Evolutionary conservation across 2,797 vertebrate species (phyloP).

Genomic region (Paratrypauchen microcephalus): DNA sequence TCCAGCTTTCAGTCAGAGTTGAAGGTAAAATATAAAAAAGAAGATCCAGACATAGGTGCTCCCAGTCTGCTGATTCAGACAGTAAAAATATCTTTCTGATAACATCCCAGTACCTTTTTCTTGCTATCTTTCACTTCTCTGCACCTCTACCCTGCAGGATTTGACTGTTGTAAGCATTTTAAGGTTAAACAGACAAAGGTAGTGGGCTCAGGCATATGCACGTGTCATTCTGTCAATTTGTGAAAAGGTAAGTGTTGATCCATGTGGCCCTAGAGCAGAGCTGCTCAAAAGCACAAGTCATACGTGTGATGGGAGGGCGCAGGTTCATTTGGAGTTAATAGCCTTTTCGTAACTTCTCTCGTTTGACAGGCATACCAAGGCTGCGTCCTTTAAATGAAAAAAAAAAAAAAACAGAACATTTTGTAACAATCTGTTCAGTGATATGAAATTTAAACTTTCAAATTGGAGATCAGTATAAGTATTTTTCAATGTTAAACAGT

Average conservation of each 20-base stretch:
- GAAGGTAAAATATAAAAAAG: conserved; percentile 6
- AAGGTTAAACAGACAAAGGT: conserved; percentile 13
- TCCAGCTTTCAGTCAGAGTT: conserved; percentile 13
- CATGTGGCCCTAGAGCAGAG: background rate
- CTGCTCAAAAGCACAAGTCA: background rate
- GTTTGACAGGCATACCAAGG: background rate
- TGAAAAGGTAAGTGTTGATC: conserved; percentile 14
- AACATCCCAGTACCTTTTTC: conserved; percentile 4
- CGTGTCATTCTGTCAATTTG: conserved; percentile 12
- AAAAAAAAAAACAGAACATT: background rate
- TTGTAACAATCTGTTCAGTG: background rate
- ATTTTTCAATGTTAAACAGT: background rate
- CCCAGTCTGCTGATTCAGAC: conserved; percentile 17
- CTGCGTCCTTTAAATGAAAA: background rate
- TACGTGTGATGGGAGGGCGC: background rate
- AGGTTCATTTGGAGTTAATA: conserved; percentile 7
- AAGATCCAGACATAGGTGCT: conserved; percentile 10
- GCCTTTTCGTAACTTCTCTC: background rate
- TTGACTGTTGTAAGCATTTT: conserved; percentile 15
- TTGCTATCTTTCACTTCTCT: background rate
- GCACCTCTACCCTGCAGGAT: conserved; percentile 7
- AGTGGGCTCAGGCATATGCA: background rate
- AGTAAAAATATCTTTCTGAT: conserved; percentile 12
- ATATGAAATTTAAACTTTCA: background rate
- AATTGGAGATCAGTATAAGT: background rate